Percentiles rank a stretch among this genome's conserved stretches.
Evolutionary conservation across 2,797 vertebrate genomes (phyloP).

Genomic region (Premnoplex brunnescens): DNA sequence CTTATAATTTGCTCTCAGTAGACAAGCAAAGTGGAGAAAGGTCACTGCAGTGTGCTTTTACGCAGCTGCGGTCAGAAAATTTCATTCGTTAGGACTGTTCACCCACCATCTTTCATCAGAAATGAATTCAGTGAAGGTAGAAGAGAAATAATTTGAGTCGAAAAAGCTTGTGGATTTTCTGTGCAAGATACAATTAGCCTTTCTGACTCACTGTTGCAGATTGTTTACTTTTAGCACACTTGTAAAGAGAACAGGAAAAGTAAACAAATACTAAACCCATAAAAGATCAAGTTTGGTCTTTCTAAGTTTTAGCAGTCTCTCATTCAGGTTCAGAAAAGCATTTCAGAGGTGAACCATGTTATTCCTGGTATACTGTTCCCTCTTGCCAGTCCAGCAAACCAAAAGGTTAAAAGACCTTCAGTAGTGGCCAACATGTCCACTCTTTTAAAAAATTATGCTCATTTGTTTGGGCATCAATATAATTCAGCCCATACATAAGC

Average conservation of each 20-base stretch:
- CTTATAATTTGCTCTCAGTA: neutral
- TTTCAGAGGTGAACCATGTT: neutral
- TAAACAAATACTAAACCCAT: neutral
- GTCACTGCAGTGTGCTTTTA: neutral
- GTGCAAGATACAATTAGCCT: neutral
- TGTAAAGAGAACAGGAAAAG: neutral
- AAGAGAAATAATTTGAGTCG: neutral
- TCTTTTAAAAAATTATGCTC: neutral
- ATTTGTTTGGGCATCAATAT: neutral
- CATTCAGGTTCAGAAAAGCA: neutral
- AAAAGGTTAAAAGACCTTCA: neutral
- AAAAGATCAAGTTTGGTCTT: neutral
- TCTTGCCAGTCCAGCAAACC: neutral
- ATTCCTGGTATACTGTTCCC: neutral
- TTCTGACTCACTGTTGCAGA: neutral
- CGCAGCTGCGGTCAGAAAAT: neutral
- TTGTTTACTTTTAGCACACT: neutral
- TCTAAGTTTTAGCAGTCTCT: neutral
- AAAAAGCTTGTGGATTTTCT: slow-evolving; percentile 14
- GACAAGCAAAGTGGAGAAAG: neutral
- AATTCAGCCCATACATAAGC: neutral
- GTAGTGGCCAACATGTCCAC: neutral
- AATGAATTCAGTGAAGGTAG: neutral
- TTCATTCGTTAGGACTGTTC: neutral
- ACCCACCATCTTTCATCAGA: neutral